Percentiles rank a stretch among this genome's conserved stretches.
Evolutionary conservation across 2,888 invertebrate species (phyloP).

Genomic region (Choreutis nemorana): DNA sequence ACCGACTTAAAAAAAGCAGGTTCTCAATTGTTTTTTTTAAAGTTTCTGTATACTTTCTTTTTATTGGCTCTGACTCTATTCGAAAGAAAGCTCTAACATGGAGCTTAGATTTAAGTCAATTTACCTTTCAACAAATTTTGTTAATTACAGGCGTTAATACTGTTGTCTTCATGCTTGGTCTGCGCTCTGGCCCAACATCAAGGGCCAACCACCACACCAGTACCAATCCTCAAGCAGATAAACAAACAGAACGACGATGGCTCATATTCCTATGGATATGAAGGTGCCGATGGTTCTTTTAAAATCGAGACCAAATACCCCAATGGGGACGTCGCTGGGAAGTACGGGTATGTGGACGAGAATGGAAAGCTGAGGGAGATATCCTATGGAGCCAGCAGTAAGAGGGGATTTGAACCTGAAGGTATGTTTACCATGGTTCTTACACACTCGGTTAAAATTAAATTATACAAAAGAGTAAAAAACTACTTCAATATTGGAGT

Average conservation of each 20-base stretch:
- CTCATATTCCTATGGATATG: slow-evolving; percentile 88
- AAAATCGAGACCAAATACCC: slow-evolving; percentile 89
- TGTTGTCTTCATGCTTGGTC: slow-evolving; percentile 17
- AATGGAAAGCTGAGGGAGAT: slow-evolving; percentile 78
- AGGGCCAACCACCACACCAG: slow-evolving; percentile 74
- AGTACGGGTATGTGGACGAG: slow-evolving; percentile 89
- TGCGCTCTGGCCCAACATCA: slow-evolving; percentile 44
- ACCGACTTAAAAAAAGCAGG: too few species aligned
- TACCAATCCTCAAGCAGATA: slow-evolving; percentile 83
- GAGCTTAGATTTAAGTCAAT: too few species aligned
- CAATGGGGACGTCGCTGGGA: slow-evolving; percentile 85
- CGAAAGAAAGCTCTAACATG: too few species aligned
- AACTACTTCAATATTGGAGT: too few species aligned
- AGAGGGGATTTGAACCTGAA: slow-evolving; percentile 82
- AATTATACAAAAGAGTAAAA: too few species aligned
- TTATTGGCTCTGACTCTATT: too few species aligned
- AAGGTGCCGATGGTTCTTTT: slow-evolving; percentile 85
- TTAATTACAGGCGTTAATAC: slow-evolving; percentile 18
- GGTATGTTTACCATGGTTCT: too few species aligned
- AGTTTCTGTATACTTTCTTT: too few species aligned
- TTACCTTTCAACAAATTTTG: too few species aligned
- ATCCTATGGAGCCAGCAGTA: slow-evolving; percentile 85
- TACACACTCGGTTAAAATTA: too few species aligned
- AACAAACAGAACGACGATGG: slow-evolving; percentile 88
- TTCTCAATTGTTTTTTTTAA: too few species aligned